Base-by-base conservation (phyloP, 1,140 invertebrate species). In the Mesaphorura yosii region DNA sequence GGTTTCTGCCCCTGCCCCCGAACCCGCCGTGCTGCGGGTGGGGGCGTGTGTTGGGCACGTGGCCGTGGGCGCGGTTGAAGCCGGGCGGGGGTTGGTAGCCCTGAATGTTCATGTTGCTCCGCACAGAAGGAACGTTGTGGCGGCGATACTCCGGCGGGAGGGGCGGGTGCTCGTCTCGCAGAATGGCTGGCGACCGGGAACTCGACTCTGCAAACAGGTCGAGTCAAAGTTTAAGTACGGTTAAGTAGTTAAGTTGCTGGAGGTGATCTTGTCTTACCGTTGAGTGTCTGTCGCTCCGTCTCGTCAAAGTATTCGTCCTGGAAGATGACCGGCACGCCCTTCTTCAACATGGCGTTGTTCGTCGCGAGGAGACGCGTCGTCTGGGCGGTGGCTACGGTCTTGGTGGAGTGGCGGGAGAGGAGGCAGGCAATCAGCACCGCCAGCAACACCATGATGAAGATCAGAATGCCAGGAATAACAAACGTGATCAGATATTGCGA, bases 281-380 rank as follows among this genome's bases (percentile, higher is more conserved):
- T 25, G 45, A 29, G 23, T 10, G 12, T 5, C 25, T 28, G 6
- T 14, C 31, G 10, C 31, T 34, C 31, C n/a, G 31, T n/a, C 31
- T 42, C 47, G 10, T 94, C 89, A 60, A 91, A 88, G 14, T 93
- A 72, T 67, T 96, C 91, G 70, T 96, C 63, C 42, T 70, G 83
- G 69, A 95, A 93, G 60, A 95, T 95, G 5, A 94, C 86, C 1
- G 91, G 91, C 62, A 92, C 86, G 40, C 88, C 88, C 70, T 90
- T 92, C 58, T 82, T 88, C n/a, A n/a, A n/a, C n/a, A n/a, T 7
- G 87, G 77, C 70, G 90, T 92, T 47, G 76, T 82, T n/a, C n/a
- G n/a, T n/a, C n/a, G n/a, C n/a, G 5, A 48, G 31, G 20, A 48
- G 37, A 6, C 82, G 80, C 39, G 82, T 74, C 60, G 84, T 83